Evolutionary conservation across 1,140 invertebrate genomes (phyloP), one percentile per base, ranked within the genome.

Genomic region (Eupristina koningsbergeri): DNA sequence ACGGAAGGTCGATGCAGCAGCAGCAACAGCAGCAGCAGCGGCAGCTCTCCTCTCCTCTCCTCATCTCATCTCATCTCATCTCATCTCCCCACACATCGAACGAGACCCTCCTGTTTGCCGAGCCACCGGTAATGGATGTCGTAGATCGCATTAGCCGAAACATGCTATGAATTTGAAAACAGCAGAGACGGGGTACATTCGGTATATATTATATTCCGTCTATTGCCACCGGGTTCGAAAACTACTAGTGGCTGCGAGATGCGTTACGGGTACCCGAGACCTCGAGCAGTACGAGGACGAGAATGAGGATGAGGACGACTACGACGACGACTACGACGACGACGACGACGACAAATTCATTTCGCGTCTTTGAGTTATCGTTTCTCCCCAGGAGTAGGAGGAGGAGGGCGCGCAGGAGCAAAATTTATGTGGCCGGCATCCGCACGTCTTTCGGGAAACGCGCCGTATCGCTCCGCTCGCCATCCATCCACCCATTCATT

Each of bases 61-160:
- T n/a, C n/a, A n/a, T n/a, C 19, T 41, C 17, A 36, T 69, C 36
- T 36, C 29, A 41, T 80, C 85, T 87, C 89, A 5, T 41, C 17
- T 34, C 39, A 15, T 36, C 29, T 71, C 67, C 67, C 67, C 67
- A 71, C 39, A 71, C 67, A 17, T 26, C 39, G 36, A 41, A 71
- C 41, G 41, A 47, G 74, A 76, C 74, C 74, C 87, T 86, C 85
- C 83, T 90, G 89, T 91, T 91, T 90, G 87, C 86, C 64, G 71
- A 90, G 87, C 88, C 86, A 88, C 88, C 89, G 88, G 90, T 91
- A 90, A 91, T 91, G 89, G 86, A 87, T 88, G 88, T 91, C 87
- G 87, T 85, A 88, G 87, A 90, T 88, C 88, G 88, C 87, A 90
- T 91, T 91, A 91, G 85, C 86, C 85, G 75, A 67, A 83, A 81